Conservation (phyloP, 2,797 vertebrate genomes). For the Gadopsis bispinosus region DNA sequence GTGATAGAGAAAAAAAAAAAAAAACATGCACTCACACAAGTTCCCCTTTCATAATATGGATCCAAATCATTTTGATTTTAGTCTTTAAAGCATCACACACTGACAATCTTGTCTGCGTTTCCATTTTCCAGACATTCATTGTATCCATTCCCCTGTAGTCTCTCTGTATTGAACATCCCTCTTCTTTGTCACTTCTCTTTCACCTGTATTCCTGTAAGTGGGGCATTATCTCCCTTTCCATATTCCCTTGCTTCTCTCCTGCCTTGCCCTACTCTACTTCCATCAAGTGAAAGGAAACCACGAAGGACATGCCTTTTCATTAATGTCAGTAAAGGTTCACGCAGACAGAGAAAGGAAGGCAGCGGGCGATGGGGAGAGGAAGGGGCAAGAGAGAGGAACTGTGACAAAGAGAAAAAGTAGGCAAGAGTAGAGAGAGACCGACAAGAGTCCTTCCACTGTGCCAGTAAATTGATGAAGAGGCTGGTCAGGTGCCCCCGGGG, state of each 20-base stretch:
- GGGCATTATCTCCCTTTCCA: constrained; percentile 60
- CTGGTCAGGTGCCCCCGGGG: constrained; percentile 67
- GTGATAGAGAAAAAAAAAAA: constrained; percentile 6
- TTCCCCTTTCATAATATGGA: constrained; percentile 19
- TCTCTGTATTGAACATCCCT: constrained; percentile 15
- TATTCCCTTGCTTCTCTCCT: constrained; percentile 43
- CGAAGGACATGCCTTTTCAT: constrained; percentile 79
- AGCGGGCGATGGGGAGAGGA: constrained; percentile 3
- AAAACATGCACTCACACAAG: constrained; percentile 10
- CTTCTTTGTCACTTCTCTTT: constrained; percentile 23
- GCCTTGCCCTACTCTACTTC: constrained; percentile 59
- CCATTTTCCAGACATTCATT: constrained; percentile 47
- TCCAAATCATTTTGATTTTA: constrained; percentile 2
- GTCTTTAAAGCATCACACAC: neutral
- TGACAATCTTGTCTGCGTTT: constrained; percentile 15
- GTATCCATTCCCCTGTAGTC: constrained; percentile 26
- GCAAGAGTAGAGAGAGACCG: constrained; percentile 19
- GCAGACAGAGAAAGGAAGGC: constrained; percentile 44
- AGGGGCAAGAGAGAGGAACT: constrained; percentile 20
- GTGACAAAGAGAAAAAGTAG: constrained; percentile 48
- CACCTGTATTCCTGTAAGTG: constrained; percentile 58
- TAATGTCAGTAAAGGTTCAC: constrained; percentile 69
- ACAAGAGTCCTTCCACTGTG: constrained; percentile 51
- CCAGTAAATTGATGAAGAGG: constrained; percentile 77
- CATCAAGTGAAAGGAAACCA: constrained; percentile 57